Percentiles rank a stretch among this genome's conserved stretches.
phyloP scores from a whole-genome alignment of 1,140 invertebrate genomes.

The Temnothorax curvispinosus region DNA sequence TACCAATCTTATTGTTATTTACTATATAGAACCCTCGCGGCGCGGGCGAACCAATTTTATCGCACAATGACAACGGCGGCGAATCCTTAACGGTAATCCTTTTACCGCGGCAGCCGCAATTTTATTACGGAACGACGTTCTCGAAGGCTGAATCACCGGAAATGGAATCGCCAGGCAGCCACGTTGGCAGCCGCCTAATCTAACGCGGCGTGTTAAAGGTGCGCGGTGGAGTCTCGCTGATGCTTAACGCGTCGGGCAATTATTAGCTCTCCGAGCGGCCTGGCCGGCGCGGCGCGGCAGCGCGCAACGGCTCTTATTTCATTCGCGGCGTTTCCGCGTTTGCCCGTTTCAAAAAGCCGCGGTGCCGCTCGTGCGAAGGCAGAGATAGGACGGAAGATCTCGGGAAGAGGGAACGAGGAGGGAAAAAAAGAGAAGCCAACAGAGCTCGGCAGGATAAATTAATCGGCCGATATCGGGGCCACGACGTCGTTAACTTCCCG shows the following conservation, averaged over 20 bases:
- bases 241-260: slow-evolving; percentile 68
- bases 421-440: not conserved
- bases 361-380: slow-evolving; percentile 22
- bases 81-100: slow-evolving; percentile 38
- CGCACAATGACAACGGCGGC: slow-evolving; percentile 8
- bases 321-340: slow-evolving; percentile 73
- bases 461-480: slow-evolving; percentile 50
- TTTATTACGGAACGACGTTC: slow-evolving; percentile 45
- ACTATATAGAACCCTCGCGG: not conserved
- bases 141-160: slow-evolving; percentile 50
- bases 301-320: slow-evolving; percentile 73
- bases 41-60: slow-evolving; percentile 18
- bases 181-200: slow-evolving; percentile 42
- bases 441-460: slow-evolving; percentile 53
- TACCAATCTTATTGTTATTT: not conserved
- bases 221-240: slow-evolving; percentile 38
- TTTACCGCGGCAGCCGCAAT: slow-evolving; percentile 21
- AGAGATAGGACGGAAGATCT: not conserved
- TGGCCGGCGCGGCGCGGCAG: slow-evolving; percentile 39
- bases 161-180: slow-evolving; percentile 36
- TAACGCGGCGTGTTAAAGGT: slow-evolving; percentile 50
- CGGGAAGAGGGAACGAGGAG: not conserved
- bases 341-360: slow-evolving; percentile 52
- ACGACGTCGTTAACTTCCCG: slow-evolving; percentile 53
- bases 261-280: slow-evolving; percentile 66